Conservation (phyloP, 2,113 vertebrate species). For the Tyrannus savana region DNA sequence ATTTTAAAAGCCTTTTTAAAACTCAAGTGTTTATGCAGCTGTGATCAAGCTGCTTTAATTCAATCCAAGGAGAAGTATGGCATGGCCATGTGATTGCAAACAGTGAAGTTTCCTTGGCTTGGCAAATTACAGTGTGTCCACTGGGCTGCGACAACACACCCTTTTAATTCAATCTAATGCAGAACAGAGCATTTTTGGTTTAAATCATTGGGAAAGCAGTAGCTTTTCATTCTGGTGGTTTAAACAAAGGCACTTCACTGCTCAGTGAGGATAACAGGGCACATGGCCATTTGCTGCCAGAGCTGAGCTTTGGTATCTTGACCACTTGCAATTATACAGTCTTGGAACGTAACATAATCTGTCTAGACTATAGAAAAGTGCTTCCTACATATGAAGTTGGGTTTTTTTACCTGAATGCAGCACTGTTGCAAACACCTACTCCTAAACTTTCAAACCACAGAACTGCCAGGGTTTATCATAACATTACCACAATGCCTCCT, state of each 20-base stretch:
- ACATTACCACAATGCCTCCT: not conserved
- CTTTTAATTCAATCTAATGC: not conserved
- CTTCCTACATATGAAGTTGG: not conserved
- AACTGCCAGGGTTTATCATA: not conserved
- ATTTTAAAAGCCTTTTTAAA: not conserved
- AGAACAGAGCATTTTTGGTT: not conserved
- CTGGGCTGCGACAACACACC: not conserved
- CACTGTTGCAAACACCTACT: not conserved
- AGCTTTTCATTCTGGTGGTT: not conserved
- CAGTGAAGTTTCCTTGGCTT: not conserved
- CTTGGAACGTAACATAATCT: not conserved
- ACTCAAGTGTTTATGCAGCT: not conserved
- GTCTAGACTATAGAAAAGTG: not conserved
- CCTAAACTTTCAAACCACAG: not conserved
- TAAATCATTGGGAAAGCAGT: not conserved
- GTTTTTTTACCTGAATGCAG: not conserved
- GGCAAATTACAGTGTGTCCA: not conserved
- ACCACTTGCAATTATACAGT: not conserved
- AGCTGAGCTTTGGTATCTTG: not conserved
- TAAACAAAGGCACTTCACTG: not conserved
- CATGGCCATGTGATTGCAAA: not conserved
- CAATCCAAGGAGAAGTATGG: not conserved
- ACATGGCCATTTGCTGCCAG: fast-evolving
- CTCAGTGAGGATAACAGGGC: not conserved
- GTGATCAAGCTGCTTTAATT: not conserved